Evolutionary conservation across 37 sponge, comb jelly and placozoan genomes (phyloP).

Genomic region (Oopsacas minuta): DNA sequence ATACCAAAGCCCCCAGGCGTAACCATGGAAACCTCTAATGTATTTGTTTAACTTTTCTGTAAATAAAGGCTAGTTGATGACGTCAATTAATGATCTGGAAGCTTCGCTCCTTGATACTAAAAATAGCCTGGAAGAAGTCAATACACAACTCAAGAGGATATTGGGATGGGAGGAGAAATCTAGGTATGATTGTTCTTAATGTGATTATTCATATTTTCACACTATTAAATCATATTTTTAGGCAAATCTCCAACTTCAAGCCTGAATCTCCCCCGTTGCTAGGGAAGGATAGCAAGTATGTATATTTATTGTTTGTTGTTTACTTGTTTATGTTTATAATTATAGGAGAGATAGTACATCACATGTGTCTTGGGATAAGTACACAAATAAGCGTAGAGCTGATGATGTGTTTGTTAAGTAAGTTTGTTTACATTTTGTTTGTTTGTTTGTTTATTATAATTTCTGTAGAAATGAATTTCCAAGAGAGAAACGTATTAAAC

Average conservation of each 20-base stretch:
- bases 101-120: background rate
- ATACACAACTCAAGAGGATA: background rate
- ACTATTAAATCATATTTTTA: background rate
- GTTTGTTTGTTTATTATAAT: no score
- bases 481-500: background rate
- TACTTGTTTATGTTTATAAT: background rate
- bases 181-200: no score
- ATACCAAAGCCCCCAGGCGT: no score
- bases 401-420: background rate
- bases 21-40: no score
- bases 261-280: background rate
- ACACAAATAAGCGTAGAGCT: background rate
- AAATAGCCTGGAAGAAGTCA: conserved; percentile 1
- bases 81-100: background rate
- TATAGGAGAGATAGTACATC: background rate
- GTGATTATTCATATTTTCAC: background rate
- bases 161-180: background rate
- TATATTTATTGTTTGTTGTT: background rate
- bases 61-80: background rate
- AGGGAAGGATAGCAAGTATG: background rate
- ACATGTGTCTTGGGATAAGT: background rate
- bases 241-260: background rate
- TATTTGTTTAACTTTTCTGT: no score
- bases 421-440: background rate
- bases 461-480: background rate